Percentiles rank a stretch among this genome's conserved stretches.
Conservation (phyloP, 2,797 vertebrate genomes). For the Enteromius paludinosus region DNA sequence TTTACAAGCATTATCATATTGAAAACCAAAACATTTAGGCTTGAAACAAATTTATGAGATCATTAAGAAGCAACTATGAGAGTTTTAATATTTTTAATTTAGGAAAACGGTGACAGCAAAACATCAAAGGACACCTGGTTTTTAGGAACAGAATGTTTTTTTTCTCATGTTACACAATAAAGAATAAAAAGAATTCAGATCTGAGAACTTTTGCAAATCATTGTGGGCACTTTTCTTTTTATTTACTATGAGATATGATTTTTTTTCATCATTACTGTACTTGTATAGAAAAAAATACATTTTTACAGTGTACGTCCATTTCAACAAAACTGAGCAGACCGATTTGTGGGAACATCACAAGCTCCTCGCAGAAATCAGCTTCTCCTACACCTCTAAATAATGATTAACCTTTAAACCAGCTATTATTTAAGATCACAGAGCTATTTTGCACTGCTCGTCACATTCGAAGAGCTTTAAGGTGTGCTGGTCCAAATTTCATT, state of each 20-base stretch:
- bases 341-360: not conserved
- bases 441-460: not conserved
- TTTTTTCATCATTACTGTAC: not conserved
- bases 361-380: not conserved
- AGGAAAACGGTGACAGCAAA: not conserved
- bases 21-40: not conserved
- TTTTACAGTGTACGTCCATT: not conserved
- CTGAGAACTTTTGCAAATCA: not conserved
- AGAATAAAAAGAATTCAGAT: not conserved
- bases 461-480: not conserved
- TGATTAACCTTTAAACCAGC: not conserved
- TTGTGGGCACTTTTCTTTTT: not conserved
- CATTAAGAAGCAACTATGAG: not conserved
- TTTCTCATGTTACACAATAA: not conserved
- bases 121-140: not conserved
- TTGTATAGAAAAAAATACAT: too few relatives aligned
- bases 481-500: not conserved
- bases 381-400: not conserved
- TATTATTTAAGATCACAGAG: slow-evolving; percentile 4
- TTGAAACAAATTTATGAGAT: not conserved
- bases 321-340: not conserved
- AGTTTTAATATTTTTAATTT: not conserved
- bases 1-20: slow-evolving; percentile 13
- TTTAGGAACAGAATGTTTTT: not conserved
- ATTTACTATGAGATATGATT: not conserved